phyloP scores from a whole-genome alignment of 2,113 vertebrate species.

The Tapirus terrestris region DNA sequence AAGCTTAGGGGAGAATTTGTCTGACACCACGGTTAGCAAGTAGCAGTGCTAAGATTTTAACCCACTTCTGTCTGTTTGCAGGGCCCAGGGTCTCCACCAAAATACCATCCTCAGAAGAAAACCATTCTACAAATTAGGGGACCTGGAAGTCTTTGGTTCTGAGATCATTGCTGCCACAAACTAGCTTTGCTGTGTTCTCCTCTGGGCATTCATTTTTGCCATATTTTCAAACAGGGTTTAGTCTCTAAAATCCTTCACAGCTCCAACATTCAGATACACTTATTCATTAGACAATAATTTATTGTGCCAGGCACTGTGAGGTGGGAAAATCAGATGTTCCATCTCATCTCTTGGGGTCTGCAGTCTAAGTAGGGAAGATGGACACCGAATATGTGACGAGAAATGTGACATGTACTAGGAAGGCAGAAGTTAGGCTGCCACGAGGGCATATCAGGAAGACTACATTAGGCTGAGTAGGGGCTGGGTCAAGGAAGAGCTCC shows the following conservation, averaged over 20 bases:
- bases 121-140: background rate
- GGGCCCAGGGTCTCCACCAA: background rate
- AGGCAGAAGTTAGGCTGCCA: background rate
- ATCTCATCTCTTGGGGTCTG: background rate
- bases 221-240: background rate
- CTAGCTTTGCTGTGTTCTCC: background rate
- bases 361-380: background rate
- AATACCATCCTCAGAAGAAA: background rate
- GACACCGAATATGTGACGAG: background rate
- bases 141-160: background rate
- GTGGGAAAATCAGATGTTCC: background rate
- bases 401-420: background rate
- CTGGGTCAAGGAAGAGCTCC: background rate
- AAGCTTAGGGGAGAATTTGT: background rate
- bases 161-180: background rate
- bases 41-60: background rate
- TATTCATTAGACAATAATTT: background rate
- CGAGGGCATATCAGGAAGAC: background rate
- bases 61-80: background rate
- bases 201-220: background rate
- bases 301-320: background rate
- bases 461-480: background rate
- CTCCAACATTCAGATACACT: background rate
- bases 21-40: background rate
- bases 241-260: background rate